Evolutionary conservation across 92 coral and sea anemone genomes (phyloP).

Genomic region (Palythoa caribaeorum): DNA sequence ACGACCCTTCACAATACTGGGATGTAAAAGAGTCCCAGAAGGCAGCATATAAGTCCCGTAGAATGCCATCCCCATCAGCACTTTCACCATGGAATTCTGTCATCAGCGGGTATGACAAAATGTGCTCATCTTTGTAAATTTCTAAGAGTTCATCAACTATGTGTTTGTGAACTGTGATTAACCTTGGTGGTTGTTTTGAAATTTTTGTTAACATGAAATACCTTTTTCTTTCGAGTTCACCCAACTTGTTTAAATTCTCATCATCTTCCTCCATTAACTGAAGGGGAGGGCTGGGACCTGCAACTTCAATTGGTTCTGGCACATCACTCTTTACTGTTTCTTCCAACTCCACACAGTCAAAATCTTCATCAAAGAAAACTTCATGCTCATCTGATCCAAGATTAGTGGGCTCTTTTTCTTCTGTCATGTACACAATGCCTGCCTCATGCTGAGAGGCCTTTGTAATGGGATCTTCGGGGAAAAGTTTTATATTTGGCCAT

Average conservation of each 20-base stretch:
- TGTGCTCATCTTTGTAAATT: slow-evolving; percentile 46
- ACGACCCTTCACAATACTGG: slow-evolving; percentile 57
- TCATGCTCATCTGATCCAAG: slow-evolving; percentile 39
- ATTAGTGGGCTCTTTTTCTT: slow-evolving; percentile 1
- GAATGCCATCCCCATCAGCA: slow-evolving; percentile 65
- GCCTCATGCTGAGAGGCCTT: slow-evolving; percentile 46
- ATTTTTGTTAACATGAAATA: slow-evolving; percentile 1
- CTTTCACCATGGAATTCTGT: slow-evolving; percentile 55
- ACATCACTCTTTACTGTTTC: slow-evolving; percentile 6
- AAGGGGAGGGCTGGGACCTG: slow-evolving; percentile 37
- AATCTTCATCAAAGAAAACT: slow-evolving; percentile 33
- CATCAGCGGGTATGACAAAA: slow-evolving; percentile 26
- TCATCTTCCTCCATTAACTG: slow-evolving; percentile 48
- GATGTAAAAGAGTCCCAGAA: slow-evolving; percentile 66
- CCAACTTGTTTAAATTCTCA: not conserved
- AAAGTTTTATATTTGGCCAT: not conserved
- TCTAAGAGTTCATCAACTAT: slow-evolving; percentile 51
- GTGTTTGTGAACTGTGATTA: slow-evolving; percentile 26
- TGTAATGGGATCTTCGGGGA: not conserved
- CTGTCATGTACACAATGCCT: slow-evolving; percentile 32
- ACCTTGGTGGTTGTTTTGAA: slow-evolving; percentile 25
- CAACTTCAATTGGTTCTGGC: not conserved
- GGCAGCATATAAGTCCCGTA: slow-evolving; percentile 57
- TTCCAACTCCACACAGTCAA: slow-evolving; percentile 1
- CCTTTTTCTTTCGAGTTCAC: not conserved